Percentiles rank a stretch among this genome's conserved stretches.
Evolutionary conservation across 2,888 invertebrate species (phyloP).

Genomic region (Hesperia comma): DNA sequence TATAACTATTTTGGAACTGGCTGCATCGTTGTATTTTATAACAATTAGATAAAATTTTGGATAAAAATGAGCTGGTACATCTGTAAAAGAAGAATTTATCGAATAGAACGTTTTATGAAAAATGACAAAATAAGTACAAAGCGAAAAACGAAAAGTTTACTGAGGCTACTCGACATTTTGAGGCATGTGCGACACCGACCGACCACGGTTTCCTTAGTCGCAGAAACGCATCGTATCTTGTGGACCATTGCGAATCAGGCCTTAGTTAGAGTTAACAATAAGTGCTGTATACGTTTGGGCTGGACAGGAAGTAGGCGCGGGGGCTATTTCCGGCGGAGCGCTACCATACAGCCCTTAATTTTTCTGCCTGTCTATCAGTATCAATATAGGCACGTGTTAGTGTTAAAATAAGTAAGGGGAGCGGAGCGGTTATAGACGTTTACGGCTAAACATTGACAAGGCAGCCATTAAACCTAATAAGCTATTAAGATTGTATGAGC

Average conservation of each 20-base stretch:
- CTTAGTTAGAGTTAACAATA: conserved; percentile 14
- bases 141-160: too few species aligned
- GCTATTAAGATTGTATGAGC: conserved; percentile 7
- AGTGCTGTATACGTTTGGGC: conserved; percentile 32
- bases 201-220: background rate
- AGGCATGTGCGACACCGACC: background rate
- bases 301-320: conserved; percentile 43
- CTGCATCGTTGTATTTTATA: too few species aligned
- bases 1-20: too few species aligned
- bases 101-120: too few species aligned
- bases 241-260: background rate
- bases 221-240: background rate
- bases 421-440: background rate
- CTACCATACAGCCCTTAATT: conserved; percentile 20
- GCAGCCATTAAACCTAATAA: background rate
- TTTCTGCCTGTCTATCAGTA: conserved; percentile 13
- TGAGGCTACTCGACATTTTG: too few species aligned
- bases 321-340: conserved; percentile 43
- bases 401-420: conserved; percentile 1
- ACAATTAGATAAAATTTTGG: too few species aligned
- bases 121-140: too few species aligned
- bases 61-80: too few species aligned
- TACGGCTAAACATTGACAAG: background rate
- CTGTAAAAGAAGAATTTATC: too few species aligned
- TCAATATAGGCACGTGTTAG: conserved; percentile 9